phyloP scores from a whole-genome alignment of 2,888 invertebrate genomes.

The Villa cingulata region DNA sequence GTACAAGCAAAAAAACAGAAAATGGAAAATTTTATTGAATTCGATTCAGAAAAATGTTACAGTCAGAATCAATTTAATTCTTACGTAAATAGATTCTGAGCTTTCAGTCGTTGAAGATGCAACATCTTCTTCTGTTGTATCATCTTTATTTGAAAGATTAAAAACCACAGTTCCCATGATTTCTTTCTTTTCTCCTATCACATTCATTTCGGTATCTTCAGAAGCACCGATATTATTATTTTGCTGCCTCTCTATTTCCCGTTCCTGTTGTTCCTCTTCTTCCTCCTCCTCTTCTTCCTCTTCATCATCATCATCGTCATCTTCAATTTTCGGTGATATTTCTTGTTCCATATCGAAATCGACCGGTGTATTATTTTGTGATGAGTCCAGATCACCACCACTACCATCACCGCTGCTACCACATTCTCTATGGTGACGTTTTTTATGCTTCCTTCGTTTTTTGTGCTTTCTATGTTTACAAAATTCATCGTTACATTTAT shows the following conservation, averaged over 20 bases:
- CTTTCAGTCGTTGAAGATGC: constrained; percentile 16
- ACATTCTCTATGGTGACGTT: constrained; percentile 44
- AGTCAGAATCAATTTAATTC: no score
- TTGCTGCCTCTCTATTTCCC: no score
- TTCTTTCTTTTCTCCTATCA: not conserved
- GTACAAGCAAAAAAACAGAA: constrained; percentile 2
- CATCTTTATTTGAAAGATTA: constrained; percentile 14
- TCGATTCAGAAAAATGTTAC: no score
- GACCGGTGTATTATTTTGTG: constrained; percentile 4
- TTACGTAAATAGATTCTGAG: constrained; percentile 18
- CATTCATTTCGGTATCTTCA: not conserved
- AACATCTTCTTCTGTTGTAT: constrained; percentile 17
- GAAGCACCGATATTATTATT: no score
- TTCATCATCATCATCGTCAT: constrained; percentile 29
- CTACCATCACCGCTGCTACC: not conserved
- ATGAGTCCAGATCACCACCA: constrained; percentile 21
- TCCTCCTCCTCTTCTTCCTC: constrained; percentile 35
- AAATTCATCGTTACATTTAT: constrained; percentile 53
- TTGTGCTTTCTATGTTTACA: constrained; percentile 65
- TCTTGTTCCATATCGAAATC: constrained; percentile 24
- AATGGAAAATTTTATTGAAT: no score
- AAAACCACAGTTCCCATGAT: not conserved
- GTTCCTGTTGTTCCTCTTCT: constrained; percentile 27
- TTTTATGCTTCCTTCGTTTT: constrained; percentile 67
- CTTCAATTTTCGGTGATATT: constrained; percentile 19